These are phyloP conservation scores for Atrina japonica DNA, from an alignment of 2,888 invertebrate genomes.

Conservation along the genomic window DNA sequence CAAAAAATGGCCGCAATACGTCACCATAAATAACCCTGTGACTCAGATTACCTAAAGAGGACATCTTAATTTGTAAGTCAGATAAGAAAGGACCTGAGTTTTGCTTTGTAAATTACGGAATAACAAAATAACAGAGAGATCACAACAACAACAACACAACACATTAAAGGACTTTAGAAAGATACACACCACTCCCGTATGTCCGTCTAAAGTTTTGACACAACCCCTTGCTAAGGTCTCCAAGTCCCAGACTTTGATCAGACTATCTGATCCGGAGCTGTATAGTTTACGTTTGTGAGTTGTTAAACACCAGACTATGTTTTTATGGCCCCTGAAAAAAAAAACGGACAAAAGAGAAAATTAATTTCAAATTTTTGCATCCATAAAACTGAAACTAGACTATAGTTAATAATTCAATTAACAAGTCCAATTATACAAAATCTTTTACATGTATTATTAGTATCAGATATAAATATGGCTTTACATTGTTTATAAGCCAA, in stretches of 20 bases:
- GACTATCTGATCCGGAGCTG: conserved; percentile 71
- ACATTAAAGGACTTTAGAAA: no score
- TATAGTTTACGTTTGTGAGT: conserved; percentile 65
- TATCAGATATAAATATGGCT: no score
- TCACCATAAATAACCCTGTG: no score
- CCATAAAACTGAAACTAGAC: conserved; percentile 48
- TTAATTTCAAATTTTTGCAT: conserved; percentile 56
- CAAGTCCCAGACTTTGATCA: conserved; percentile 76
- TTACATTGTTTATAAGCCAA: no score
- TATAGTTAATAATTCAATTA: background rate
- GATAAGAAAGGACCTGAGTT: no score
- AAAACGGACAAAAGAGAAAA: background rate
- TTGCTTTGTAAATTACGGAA: no score
- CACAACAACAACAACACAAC: no score
- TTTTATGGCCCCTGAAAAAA: conserved; percentile 70
- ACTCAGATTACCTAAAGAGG: no score
- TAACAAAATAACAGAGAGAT: no score
- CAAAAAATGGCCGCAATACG: no score
- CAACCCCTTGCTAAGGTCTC: conserved; percentile 73
- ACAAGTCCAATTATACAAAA: background rate
- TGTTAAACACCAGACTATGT: conserved; percentile 70
- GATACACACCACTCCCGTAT: conserved; percentile 67
- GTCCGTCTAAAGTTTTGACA: conserved; percentile 70
- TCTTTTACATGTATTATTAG: no score
- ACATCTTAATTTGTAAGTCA: no score